Evolutionary conservation across 2,113 vertebrate genomes (phyloP), one percentile per base, ranked within the genome.

Genomic region (Channa argus): DNA sequence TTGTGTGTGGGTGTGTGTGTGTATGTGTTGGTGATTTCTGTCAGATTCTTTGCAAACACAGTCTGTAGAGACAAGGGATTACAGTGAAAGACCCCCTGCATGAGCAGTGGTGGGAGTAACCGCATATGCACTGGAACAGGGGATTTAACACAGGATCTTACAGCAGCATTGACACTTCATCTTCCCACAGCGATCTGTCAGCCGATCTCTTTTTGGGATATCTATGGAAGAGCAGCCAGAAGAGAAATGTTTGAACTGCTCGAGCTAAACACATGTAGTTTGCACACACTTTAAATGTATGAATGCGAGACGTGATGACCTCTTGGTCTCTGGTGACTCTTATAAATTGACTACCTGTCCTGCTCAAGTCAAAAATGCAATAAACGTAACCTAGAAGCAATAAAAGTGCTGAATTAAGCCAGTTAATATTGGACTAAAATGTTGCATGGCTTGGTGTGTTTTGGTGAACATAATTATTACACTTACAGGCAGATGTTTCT

Each of bases 81-180:
- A 91, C 74, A 83, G 82, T 71, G 56, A 51, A 86, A 73, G 71
- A 74, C 87, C 87, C 78, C 85, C 83, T 74, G 91, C 87, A 83
- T 88, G 88, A 91, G 91, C 87, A 69, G 83, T 49, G 61, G 66
- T 80, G 88, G 82, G 84, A 84, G 81, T 89, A 92, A 90, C 86
- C 87, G 79, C 84, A 87, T 85, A 92, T 91, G 84, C 71, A 86
- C 84, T 87, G 69, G 62, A 84, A 79, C 81, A 11, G 74, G 71
- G 86, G 80, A 88, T 91, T 91, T 85, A 74, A 89, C 72, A 82
- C 49, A 46, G 79, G 82, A 86, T 87, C 85, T 90, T 84, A 80
- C 75, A 78, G 81, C 65, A 12, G 80, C 71, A 51, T 73, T 84
- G 85, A 83, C 82, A 84, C 89, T 86, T 75, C 83, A 75, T 88